A percentile compares a stretch with the other conserved stretches of the same genome.
These are phyloP conservation scores for Nothocercus nigrocapillus DNA, from an alignment of 2,113 vertebrate genomes.

Conservation along the genomic window DNA sequence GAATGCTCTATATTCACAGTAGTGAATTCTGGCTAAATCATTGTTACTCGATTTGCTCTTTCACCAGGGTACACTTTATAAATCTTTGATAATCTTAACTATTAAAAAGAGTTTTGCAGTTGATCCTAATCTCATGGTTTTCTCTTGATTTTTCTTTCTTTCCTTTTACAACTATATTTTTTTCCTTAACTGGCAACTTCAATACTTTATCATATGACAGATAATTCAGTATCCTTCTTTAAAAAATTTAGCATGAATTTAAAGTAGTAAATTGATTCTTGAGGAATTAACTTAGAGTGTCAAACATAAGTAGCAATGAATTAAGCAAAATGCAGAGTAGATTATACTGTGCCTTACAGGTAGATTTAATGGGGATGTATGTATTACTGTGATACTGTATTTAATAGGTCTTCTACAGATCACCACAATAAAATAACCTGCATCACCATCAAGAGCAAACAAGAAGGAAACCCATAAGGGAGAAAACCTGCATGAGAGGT, in stretches of 20 bases:
- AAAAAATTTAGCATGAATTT: neutral
- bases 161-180: neutral
- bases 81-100: neutral
- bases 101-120: neutral
- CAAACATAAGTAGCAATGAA: neutral
- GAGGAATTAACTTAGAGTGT: neutral
- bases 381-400: neutral
- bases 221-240: neutral
- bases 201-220: neutral
- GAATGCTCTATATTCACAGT: too few species aligned
- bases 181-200: neutral
- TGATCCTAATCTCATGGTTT: neutral
- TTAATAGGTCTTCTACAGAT: neutral
- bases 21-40: neutral
- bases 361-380: neutral
- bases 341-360: neutral
- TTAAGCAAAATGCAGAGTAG: neutral
- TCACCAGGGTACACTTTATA: neutral
- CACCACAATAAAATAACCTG: neutral
- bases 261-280: neutral
- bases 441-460: neutral
- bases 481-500: neutral
- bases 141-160: neutral
- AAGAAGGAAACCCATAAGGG: neutral
- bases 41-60: neutral